Conservation (phyloP, 2,888 invertebrate species). For the Caenorhabditis sp. region DNA sequence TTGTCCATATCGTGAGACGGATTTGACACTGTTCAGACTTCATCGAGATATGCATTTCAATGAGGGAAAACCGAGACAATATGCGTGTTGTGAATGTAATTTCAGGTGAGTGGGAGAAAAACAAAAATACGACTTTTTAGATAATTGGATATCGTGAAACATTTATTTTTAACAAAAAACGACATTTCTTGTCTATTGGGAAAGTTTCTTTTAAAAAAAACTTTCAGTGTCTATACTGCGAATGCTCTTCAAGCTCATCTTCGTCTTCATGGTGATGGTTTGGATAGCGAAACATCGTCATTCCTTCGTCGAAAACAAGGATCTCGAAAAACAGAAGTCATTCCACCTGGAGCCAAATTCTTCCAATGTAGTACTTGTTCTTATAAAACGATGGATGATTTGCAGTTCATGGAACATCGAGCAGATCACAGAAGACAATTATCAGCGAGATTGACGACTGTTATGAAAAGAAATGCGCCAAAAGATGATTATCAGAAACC, state of each 20-base stretch:
- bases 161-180: too few species aligned
- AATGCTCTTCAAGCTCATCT: conserved; percentile 6
- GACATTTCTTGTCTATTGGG: too few species aligned
- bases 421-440: conserved; percentile 49
- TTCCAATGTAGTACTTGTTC: conserved; percentile 52
- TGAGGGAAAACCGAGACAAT: conserved; percentile 29
- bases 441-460: conserved; percentile 50
- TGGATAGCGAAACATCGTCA: neutral
- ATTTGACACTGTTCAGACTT: conserved; percentile 23
- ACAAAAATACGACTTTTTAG: too few species aligned
- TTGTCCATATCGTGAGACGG: conserved; percentile 35
- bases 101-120: conserved; percentile 23
- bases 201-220: too few species aligned
- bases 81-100: conserved; percentile 48
- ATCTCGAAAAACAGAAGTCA: neutral
- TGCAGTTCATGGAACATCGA: conserved; percentile 44
- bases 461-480: conserved; percentile 49
- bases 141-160: too few species aligned
- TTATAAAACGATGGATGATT: conserved; percentile 40
- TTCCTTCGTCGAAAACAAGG: neutral
- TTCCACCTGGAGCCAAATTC: conserved; percentile 47
- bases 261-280: neutral
- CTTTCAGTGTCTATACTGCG: conserved; percentile 1
- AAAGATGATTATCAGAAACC: conserved; percentile 40
- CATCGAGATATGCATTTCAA: conserved; percentile 53